Percentiles rank a stretch among this genome's conserved stretches.
Conservation (phyloP, 1,140 invertebrate genomes). For the Halictus rubicundus region DNA sequence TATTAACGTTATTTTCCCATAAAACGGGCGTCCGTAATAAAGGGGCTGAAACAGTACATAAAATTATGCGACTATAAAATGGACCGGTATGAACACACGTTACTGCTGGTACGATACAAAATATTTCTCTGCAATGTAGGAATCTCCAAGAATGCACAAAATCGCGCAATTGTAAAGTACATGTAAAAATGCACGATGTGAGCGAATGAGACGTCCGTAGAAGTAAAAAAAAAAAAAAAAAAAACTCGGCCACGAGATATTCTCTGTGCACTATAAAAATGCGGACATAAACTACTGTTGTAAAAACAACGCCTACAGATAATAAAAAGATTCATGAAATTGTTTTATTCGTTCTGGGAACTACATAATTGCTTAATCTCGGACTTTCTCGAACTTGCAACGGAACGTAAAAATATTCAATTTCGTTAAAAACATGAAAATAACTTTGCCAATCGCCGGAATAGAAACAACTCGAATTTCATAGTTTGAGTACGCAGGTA, state of each 20-base stretch:
- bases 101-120: background rate
- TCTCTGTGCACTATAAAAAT: background rate
- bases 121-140: background rate
- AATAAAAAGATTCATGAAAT: background rate
- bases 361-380: background rate
- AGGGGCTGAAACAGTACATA: no score
- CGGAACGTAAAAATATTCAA: background rate
- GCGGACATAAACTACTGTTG: background rate
- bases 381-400: no score
- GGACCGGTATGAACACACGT: no score
- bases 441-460: no score
- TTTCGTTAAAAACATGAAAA: background rate
- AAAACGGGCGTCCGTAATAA: no score
- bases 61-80: no score
- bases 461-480: no score
- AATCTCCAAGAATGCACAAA: background rate
- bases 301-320: background rate
- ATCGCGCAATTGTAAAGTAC: background rate
- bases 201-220: background rate
- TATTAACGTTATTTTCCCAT: no score
- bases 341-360: background rate
- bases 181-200: background rate
- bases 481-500: no score
- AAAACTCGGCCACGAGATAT: background rate
- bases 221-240: background rate